Evolutionary conservation across 2,797 vertebrate species (phyloP).

Genomic region (Parotocinclus haroldoi): DNA sequence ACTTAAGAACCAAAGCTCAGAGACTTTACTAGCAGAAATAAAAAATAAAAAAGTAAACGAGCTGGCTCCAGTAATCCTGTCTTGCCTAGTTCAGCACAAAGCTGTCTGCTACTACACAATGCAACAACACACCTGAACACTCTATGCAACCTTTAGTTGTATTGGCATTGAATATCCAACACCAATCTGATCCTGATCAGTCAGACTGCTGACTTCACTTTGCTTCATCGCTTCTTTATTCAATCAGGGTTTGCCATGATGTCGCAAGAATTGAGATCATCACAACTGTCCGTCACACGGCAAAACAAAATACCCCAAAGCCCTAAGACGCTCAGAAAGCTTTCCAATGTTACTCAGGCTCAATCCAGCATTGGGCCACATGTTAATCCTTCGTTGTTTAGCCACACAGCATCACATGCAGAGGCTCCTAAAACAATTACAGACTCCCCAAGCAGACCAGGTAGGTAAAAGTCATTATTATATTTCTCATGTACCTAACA

Average conservation of each 20-base stretch:
- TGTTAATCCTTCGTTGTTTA: conserved; percentile 30
- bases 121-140: too few species aligned
- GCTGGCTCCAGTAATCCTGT: too few species aligned
- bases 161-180: too few species aligned
- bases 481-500: neutral
- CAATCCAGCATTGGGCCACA: conserved; percentile 21
- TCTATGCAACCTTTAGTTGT: too few species aligned
- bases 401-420: conserved; percentile 57
- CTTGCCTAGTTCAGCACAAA: too few species aligned
- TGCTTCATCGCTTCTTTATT: too few species aligned
- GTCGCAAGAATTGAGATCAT: conserved; percentile 47
- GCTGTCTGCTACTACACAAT: too few species aligned
- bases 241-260: conserved; percentile 57
- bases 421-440: conserved; percentile 52
- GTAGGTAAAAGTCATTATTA: conserved; percentile 52
- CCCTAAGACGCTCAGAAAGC: conserved; percentile 39
- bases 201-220: too few species aligned
- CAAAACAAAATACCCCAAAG: conserved; percentile 27
- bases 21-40: too few species aligned
- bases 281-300: conserved; percentile 63
- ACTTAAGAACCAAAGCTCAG: too few species aligned
- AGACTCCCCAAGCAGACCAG: conserved; percentile 73
- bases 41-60: too few species aligned
- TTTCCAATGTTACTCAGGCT: conserved; percentile 44
- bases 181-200: too few species aligned